Conservation (phyloP, 2,113 vertebrate genomes). For the Morone saxatilis region DNA sequence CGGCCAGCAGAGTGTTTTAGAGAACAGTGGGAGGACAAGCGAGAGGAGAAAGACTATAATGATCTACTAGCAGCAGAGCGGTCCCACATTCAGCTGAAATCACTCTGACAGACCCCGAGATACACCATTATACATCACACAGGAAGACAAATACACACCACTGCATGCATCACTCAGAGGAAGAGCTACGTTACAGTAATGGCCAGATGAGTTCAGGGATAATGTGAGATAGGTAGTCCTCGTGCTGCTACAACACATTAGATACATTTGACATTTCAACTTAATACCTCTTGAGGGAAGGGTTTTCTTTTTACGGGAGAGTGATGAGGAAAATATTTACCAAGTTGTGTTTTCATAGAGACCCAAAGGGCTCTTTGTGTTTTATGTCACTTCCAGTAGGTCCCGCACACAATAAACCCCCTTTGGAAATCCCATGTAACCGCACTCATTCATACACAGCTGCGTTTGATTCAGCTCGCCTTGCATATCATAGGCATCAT, state of each 20-base stretch:
- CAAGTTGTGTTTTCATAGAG: constrained; percentile 39
- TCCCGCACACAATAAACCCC: constrained; percentile 37
- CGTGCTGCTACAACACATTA: constrained; percentile 1
- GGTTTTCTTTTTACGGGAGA: constrained; percentile 30
- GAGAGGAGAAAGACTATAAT: constrained; percentile 49
- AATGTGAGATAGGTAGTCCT: constrained; percentile 33
- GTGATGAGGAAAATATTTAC: constrained; percentile 54
- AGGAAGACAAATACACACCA: constrained; percentile 20
- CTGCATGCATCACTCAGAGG: neutral
- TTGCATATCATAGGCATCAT: constrained; percentile 44
- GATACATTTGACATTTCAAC: constrained; percentile 37
- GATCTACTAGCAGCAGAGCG: constrained; percentile 49
- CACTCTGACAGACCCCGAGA: constrained; percentile 47
- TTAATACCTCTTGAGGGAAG: constrained; percentile 17
- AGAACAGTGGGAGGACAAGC: constrained; percentile 46
- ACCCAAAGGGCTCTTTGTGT: constrained; percentile 42
- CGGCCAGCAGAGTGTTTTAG: constrained; percentile 38
- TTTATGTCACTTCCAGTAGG: constrained; percentile 47
- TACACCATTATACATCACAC: constrained; percentile 27
- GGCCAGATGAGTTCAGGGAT: constrained; percentile 29
- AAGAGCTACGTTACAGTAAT: neutral
- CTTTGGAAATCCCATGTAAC: constrained; percentile 53
- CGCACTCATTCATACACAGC: constrained; percentile 68
- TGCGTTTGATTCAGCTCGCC: constrained; percentile 67
- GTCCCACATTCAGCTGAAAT: constrained; percentile 52